A percentile compares a stretch with the other conserved stretches of the same genome.
Evolutionary conservation across 1,140 invertebrate genomes (phyloP).

Genomic region (Pseudomyrmex cubaensis): DNA sequence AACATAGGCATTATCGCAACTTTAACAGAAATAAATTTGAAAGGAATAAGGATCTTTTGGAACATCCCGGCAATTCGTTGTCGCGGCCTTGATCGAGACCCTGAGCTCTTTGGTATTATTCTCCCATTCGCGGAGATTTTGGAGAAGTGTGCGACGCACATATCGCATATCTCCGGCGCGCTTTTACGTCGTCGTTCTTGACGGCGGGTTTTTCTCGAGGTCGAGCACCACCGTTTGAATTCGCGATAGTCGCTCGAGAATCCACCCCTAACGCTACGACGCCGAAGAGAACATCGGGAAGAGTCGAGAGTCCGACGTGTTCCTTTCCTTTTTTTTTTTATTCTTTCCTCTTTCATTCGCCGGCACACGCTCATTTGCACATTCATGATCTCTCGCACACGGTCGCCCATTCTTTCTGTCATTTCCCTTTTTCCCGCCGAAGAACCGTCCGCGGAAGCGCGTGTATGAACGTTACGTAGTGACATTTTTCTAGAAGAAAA

Average conservation of each 20-base stretch:
- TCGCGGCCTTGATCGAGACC: constrained; percentile 73
- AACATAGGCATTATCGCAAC: constrained; percentile 2
- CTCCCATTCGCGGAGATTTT: constrained; percentile 74
- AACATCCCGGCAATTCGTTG: constrained; percentile 48
- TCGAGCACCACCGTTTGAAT: constrained; percentile 68
- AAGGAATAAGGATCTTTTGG: constrained; percentile 31
- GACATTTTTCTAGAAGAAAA: constrained; percentile 64
- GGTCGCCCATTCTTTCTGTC: constrained; percentile 64
- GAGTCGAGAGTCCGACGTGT: constrained; percentile 43
- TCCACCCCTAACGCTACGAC: constrained; percentile 51
- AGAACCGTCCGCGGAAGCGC: constrained; percentile 59
- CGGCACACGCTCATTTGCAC: constrained; percentile 12
- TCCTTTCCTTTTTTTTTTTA: not conserved
- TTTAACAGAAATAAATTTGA: constrained; percentile 20
- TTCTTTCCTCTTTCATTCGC: constrained; percentile 18
- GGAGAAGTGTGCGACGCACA: constrained; percentile 60
- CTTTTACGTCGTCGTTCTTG: constrained; percentile 32
- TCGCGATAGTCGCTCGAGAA: constrained; percentile 62
- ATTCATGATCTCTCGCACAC: constrained; percentile 44
- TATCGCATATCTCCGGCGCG: constrained; percentile 24
- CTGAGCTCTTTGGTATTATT: constrained; percentile 83
- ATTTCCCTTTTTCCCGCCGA: constrained; percentile 39
- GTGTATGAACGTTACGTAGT: constrained; percentile 45
- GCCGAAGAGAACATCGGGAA: constrained; percentile 54
- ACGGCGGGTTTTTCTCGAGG: constrained; percentile 55